Evolutionary conservation across 1,140 invertebrate species (phyloP).

Genomic region (Diachasmimorpha longicaudata): DNA sequence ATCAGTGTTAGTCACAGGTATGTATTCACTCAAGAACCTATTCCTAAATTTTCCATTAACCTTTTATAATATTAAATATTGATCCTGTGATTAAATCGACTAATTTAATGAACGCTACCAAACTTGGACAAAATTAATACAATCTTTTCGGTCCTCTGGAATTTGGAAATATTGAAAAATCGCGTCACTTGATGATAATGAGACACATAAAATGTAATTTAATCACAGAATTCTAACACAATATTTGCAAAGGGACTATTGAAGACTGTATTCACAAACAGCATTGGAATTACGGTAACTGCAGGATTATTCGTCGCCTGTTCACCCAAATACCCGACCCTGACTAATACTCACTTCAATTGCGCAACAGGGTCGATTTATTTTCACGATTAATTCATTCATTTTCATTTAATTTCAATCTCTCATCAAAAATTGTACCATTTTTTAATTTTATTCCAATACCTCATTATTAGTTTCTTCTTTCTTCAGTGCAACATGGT

Average conservation of each 20-base stretch:
- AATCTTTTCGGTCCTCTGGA: background rate
- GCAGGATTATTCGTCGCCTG: background rate
- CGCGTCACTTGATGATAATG: background rate
- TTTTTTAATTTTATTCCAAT: slow-evolving; percentile 2
- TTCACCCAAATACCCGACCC: background rate
- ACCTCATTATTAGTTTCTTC: background rate
- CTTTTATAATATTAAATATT: background rate
- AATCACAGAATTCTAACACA: background rate
- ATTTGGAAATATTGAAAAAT: no score
- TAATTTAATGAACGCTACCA: background rate
- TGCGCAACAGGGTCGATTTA: background rate
- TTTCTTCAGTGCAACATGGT: slow-evolving; percentile 18
- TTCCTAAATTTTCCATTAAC: background rate
- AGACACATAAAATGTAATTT: background rate
- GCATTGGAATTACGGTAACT: background rate
- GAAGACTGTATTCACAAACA: background rate
- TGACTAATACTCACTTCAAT: background rate
- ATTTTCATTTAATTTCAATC: background rate
- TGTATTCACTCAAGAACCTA: background rate
- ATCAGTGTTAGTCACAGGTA: background rate
- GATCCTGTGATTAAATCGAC: background rate
- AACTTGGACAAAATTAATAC: no score
- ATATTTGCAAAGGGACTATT: background rate
- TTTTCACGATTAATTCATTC: background rate
- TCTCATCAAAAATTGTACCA: slow-evolving; percentile 6